phyloP scores from a whole-genome alignment of 2,113 vertebrate genomes.

The Callithrix jacchus region DNA sequence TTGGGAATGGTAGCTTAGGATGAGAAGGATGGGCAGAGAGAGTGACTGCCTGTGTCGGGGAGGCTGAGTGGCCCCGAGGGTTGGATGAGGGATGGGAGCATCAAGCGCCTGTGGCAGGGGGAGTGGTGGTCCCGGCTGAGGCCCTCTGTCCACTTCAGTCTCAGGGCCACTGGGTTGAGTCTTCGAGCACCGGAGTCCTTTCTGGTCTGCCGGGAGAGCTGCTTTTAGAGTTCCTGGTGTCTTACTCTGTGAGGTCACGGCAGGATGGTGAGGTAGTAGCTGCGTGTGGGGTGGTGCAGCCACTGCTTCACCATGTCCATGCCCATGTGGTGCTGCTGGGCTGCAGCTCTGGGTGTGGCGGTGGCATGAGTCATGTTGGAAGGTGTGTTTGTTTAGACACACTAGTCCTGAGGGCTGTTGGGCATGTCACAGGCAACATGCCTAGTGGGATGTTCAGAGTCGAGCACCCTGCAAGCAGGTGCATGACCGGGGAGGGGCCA shows the following conservation, averaged over 20 bases:
- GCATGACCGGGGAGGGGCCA: background rate
- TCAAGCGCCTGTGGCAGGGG: no score
- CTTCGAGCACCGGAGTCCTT: background rate
- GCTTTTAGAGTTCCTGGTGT: background rate
- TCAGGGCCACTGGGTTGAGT: background rate
- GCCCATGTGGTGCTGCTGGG: background rate
- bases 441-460: background rate
- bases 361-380: background rate
- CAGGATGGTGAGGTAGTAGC: background rate
- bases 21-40: background rate
- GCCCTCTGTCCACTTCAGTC: background rate
- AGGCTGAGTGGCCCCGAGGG: background rate
- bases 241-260: fast-evolving
- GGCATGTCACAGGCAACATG: no score
- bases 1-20: background rate
- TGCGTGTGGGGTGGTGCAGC: background rate
- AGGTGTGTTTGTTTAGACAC: background rate
- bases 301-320: background rate
- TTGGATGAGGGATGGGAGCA: no score
- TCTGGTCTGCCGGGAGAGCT: background rate
- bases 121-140: background rate
- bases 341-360: no score
- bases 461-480: background rate
- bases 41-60: background rate
- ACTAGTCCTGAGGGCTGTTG: background rate